Evolutionary conservation across 2,888 invertebrate genomes (phyloP).

Genomic region (Lissocephala sabroskyi): DNA sequence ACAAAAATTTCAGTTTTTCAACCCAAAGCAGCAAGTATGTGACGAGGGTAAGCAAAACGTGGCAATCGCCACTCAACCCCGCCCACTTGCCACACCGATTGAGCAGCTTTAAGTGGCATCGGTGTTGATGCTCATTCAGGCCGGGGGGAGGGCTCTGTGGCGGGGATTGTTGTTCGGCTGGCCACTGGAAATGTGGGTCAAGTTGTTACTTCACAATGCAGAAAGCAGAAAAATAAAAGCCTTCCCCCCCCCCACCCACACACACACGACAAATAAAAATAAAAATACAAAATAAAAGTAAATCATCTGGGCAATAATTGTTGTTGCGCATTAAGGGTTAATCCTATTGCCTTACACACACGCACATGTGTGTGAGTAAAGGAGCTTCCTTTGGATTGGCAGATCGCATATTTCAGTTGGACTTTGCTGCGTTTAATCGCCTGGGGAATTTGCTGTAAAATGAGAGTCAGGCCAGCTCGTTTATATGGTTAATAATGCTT

Average conservation of each 20-base stretch:
- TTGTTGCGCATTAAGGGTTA: constrained; percentile 60
- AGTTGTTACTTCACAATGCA: constrained; percentile 45
- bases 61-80: too few species aligned
- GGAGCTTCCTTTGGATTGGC: too few species aligned
- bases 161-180: constrained; percentile 7
- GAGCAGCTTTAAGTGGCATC: constrained; percentile 49
- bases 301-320: constrained; percentile 58
- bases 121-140: background rate
- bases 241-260: too few species aligned
- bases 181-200: constrained; percentile 60
- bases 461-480: too few species aligned
- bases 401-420: too few species aligned
- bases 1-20: constrained; percentile 49
- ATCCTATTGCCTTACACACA: constrained; percentile 39
- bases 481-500: too few species aligned
- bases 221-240: constrained; percentile 1
- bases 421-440: too few species aligned
- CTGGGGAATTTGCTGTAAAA: too few species aligned
- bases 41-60: constrained; percentile 1
- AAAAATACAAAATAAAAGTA: background rate
- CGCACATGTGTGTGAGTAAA: background rate
- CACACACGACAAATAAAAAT: background rate
- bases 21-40: too few species aligned
- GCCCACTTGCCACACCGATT: background rate
- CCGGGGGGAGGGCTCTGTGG: background rate